Evolutionary conservation across 1,140 invertebrate genomes (phyloP).

Genomic region (Drosophila takahashii): DNA sequence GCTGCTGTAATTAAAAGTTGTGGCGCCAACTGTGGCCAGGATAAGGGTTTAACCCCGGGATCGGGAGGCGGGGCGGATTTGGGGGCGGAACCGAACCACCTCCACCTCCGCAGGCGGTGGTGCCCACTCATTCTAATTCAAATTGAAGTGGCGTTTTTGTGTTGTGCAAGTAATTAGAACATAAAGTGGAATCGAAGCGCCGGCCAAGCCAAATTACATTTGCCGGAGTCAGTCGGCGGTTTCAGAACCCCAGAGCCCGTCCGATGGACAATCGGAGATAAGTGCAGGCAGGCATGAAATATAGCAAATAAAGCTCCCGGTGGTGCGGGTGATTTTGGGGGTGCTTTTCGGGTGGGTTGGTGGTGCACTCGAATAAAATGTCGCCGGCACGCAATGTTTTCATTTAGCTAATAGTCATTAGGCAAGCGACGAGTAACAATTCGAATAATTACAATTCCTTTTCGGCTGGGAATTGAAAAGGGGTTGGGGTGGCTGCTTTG

Average conservation of each 20-base stretch:
- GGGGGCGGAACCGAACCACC: background rate
- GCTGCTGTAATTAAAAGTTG: constrained; percentile 79
- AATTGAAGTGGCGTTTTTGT: constrained; percentile 80
- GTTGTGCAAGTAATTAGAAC: constrained; percentile 81
- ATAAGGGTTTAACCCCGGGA: constrained; percentile 26
- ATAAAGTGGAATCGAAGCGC: constrained; percentile 75
- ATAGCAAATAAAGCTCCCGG: constrained; percentile 69
- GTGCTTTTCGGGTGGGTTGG: background rate
- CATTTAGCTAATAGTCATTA: constrained; percentile 82
- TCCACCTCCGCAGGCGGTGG: constrained; percentile 1
- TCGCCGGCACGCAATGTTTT: constrained; percentile 78
- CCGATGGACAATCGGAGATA: constrained; percentile 79
- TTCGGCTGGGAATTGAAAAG: constrained; percentile 13
- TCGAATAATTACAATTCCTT: constrained; percentile 65
- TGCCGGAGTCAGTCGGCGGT: constrained; percentile 30
- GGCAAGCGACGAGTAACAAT: constrained; percentile 55
- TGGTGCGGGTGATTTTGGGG: background rate
- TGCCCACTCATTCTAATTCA: constrained; percentile 74
- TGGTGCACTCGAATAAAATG: constrained; percentile 66
- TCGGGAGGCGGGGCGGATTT: background rate
- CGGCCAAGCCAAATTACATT: constrained; percentile 65
- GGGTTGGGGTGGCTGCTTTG: constrained; percentile 9
- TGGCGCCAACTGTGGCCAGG: constrained; percentile 75
- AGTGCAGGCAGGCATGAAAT: constrained; percentile 82
- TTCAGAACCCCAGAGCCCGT: background rate